Evolutionary conservation across 1,140 invertebrate genomes (phyloP), one percentile per base, ranked within the genome.

Genomic region (Chelonus insularis): DNA sequence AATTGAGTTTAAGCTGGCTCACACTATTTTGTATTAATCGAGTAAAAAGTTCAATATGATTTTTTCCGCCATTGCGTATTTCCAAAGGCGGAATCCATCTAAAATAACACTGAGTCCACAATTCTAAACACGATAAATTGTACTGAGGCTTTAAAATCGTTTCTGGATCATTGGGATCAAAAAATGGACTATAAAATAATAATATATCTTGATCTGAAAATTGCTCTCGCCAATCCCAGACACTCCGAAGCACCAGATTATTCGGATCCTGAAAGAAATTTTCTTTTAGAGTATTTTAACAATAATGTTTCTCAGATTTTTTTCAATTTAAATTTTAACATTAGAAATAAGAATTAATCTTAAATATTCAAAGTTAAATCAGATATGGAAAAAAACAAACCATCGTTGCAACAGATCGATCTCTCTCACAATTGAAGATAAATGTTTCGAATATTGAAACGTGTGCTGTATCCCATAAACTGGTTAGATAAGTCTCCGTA

Each of bases 101-200:
- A 66, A 92, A 89, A 79, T 95, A 97, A 80, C 92, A 95, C 71
- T 93, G 92, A 45, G 85, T 83, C 94, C 94, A 97, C n/a, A 96
- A 73, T 50, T 91, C 87, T 60, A 94, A 75, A 64, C 76, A 80
- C 4, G 86, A 76, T 39, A 91, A 78, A 14, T 75, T 73, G 29
- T 81, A 80, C 11, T 83, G 73, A 1, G 88, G 86, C 60, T 82
- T 71, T 34, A 90, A 54, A 68, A 43, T 67, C 37, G 18, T 67
- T 34, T 57, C 65, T 52, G 60, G 25, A n/a, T 69, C 59, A 68
- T 58, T 62, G 50, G 60, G 72, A 56, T 83, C 82, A 68, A 86
- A 92, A 1, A 94, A 72, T 8, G 92, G 91, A 75, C 94, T 94
- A 62, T 86, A 86, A 76, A 95, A 94, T 34, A 93, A 79, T 8